Base-by-base conservation (phyloP, 1,140 invertebrate genomes). In the Heliconius hewitsoni region DNA sequence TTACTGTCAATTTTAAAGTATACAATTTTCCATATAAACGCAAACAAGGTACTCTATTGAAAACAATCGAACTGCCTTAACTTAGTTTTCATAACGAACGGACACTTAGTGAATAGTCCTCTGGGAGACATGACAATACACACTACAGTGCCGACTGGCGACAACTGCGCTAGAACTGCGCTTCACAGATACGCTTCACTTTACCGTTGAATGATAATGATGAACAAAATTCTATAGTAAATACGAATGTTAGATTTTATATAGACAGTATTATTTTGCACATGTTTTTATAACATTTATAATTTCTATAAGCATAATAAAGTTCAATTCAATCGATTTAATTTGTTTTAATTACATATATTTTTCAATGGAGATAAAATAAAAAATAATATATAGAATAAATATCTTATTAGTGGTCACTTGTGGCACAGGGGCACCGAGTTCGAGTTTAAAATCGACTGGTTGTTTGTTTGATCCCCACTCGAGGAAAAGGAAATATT, bases 31-130 rank as follows among this genome's bases (percentile, higher is more conserved):
- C 18, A 34, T 70, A 76, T 39, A 34, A 72, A n/a, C 34, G 72
- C 77, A 74, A 52, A 57, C 72, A 55, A 60, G 73, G 57, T 66
- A 34, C 42, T 2, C 79, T 39, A 80, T 76, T 80, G 79, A 76
- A 77, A 80, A 77, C 75, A 77, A 77, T 80, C 50, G 13, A 50
- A 66, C 71, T 77, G 79, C 76, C 79, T 60, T 42, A 73, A 46
- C 71, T 73, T 76, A 55, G 50, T 80, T 79, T 80, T 80, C 79
- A 76, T 80, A 80, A 80, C 73, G 57, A 76, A 77, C 74, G 46
- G 71, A 74, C 76, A 76, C 71, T 75, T 50, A 80, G 74, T 80
- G 75, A 80, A 80, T 80, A 73, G 75, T 55, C 39, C 73, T 71
- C 78, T 50, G 37, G 70, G 70, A 70, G 50, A 60, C 75, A 77